Evolutionary conservation across 1,140 invertebrate species (phyloP).

Genomic region (Zaprionus vittiger): DNA sequence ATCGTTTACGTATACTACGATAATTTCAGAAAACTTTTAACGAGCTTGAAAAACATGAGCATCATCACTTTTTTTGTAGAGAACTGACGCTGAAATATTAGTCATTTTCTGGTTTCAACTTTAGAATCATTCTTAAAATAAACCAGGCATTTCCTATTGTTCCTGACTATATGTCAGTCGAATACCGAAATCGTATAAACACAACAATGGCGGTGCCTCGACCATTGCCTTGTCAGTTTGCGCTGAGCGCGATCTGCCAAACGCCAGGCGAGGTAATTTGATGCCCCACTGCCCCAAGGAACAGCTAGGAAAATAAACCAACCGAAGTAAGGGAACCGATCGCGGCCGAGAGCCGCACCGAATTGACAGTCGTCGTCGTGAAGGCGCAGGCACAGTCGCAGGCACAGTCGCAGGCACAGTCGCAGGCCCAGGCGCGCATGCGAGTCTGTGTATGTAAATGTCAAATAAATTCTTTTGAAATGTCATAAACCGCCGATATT

Average conservation of each 20-base stretch:
- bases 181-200: background rate
- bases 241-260: slow-evolving; percentile 37
- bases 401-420: background rate
- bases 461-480: slow-evolving; percentile 59
- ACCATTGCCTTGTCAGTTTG: slow-evolving; percentile 18
- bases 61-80: background rate
- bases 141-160: slow-evolving; percentile 15
- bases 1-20: slow-evolving; percentile 2
- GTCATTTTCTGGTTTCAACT: background rate
- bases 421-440: background rate
- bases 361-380: slow-evolving; percentile 27
- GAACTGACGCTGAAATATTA: background rate
- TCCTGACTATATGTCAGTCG: slow-evolving; percentile 3
- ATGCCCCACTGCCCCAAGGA: slow-evolving; percentile 27
- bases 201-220: slow-evolving; percentile 33
- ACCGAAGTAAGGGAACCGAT: background rate
- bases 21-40: slow-evolving; percentile 6
- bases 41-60: slow-evolving; percentile 6
- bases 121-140: slow-evolving; percentile 7
- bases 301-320: slow-evolving; percentile 25
- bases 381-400: slow-evolving; percentile 8
- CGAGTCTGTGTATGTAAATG: slow-evolving; percentile 37
- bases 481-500: slow-evolving; percentile 53
- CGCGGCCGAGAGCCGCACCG: slow-evolving; percentile 4
- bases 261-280: slow-evolving; percentile 34